phyloP scores from a whole-genome alignment of 2,888 invertebrate genomes.

The Scotopteryx bipunctaria region DNA sequence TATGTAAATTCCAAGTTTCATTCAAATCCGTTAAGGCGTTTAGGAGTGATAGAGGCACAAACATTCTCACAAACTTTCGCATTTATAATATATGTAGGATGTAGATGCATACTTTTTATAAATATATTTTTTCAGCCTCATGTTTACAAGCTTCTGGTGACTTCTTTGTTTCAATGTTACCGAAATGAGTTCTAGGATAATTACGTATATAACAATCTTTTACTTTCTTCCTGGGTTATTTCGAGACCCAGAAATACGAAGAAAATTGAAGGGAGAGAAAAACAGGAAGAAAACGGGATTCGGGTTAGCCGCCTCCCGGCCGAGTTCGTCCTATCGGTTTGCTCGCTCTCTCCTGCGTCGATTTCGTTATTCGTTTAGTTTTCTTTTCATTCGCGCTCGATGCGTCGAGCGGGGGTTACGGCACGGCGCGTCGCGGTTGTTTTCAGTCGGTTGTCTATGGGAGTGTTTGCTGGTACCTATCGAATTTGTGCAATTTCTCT shows the following conservation, averaged over 20 bases:
- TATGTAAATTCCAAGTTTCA: no score
- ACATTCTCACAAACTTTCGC: no score
- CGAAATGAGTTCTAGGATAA: no score
- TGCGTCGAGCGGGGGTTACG: constrained; percentile 64
- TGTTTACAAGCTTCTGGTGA: no score
- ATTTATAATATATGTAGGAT: no score
- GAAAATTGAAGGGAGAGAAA: background rate
- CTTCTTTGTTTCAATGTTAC: no score
- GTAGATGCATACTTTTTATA: no score
- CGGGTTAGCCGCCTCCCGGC: constrained; percentile 1
- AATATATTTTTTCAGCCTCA: no score
- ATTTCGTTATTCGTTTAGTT: constrained; percentile 36
- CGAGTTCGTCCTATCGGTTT: constrained; percentile 37
- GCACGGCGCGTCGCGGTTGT: constrained; percentile 49
- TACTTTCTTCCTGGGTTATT: no score
- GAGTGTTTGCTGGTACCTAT: constrained; percentile 72
- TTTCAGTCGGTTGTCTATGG: constrained; percentile 70
- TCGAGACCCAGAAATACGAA: background rate
- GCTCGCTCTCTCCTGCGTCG: constrained; percentile 49
- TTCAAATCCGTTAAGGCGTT: no score
- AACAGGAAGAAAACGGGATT: constrained; percentile 2
- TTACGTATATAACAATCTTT: no score
- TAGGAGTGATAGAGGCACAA: no score
- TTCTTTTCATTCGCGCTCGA: constrained; percentile 75
- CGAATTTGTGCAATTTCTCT: constrained; percentile 69